Base-by-base conservation (phyloP, 2,797 vertebrate genomes). In the Rhynchonycteris naso region DNA sequence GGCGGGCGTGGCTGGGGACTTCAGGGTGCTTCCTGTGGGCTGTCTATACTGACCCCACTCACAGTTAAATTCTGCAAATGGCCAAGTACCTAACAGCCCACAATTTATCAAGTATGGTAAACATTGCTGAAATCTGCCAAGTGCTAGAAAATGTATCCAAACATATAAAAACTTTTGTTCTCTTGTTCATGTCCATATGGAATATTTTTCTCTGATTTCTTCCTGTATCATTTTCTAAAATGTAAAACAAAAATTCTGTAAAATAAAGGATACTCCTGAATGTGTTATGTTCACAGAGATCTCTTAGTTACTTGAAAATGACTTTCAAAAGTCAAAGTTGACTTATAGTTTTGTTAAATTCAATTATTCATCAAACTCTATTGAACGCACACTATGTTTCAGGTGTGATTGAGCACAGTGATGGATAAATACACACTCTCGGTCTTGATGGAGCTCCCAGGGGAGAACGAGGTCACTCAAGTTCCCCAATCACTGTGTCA, bases 61-160 rank as follows among this genome's bases (percentile, higher is more conserved):
- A 80, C 35, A 89, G 8, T 2, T 76, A 35, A 92, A 96, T n/a
- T 24, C 12, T 94, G 3, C 71, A 13, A 88, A 80, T 61, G 43
- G 33, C 72, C n/a, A 84, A 81, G 22, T 74, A 18, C 71, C 33
- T 30, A 90, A 94, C 14, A 61, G 43, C 21, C 71, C 58, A 91
- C 59, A 94, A 38, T 35, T 79, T 61, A 93, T 30, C 63, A 68
- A 28, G 12, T 38, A 63, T 59, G 26, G 0, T 54, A 93, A 63
- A 72, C n/a, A 78, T 26, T 79, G 18, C 18, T 81, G 61, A 72
- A 94, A 54, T 91, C 61, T 74, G 26, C 47, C 50, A 22, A 52
- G 35, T 78, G n/a, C 58, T 95, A 66, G 80, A 95, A 94, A 95
- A 93, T 72, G 24, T 87, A 30, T 76, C 52, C 30, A 75, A 96